Evolutionary conservation across 2,113 vertebrate genomes (phyloP).

Genomic region (Motacilla tschutschensis): DNA sequence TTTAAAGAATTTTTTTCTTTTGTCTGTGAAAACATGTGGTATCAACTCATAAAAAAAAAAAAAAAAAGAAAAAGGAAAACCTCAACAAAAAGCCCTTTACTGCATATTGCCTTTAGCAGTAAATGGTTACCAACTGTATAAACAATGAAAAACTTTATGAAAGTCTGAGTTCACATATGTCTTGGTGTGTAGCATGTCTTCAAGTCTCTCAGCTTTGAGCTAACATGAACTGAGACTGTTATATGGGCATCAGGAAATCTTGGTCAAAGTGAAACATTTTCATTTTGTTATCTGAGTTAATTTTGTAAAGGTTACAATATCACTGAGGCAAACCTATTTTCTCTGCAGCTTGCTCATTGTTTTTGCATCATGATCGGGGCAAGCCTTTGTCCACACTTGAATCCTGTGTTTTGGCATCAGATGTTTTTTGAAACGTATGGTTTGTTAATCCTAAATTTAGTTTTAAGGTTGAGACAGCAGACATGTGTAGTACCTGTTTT

Average conservation of each 20-base stretch:
- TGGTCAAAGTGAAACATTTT: not conserved
- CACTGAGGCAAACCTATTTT: not conserved
- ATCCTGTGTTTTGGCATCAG: not conserved
- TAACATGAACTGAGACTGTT: not conserved
- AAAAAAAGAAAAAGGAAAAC: not conserved
- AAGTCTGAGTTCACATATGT: conserved; percentile 10
- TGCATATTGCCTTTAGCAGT: conserved; percentile 36
- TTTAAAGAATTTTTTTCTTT: conserved; percentile 37
- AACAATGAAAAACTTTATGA: conserved; percentile 55
- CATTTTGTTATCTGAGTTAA: not conserved
- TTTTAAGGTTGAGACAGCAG: not conserved
- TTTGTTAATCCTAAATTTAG: not conserved
- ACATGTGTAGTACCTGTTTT: not conserved
- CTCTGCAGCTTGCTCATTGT: not conserved
- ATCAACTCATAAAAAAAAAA: conserved; percentile 10
- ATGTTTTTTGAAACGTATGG: not conserved
- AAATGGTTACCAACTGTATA: conserved; percentile 70
- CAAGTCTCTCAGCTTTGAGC: not conserved
- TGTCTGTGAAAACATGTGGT: conserved; percentile 59
- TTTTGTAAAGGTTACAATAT: not conserved
- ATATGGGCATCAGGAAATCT: not conserved
- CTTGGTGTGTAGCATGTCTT: conserved; percentile 34
- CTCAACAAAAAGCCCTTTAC: not conserved
- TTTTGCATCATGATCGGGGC: not conserved
- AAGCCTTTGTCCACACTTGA: not conserved